Conservation (phyloP, 2,888 invertebrate species). For the Chaetogeoica ovagalla region DNA sequence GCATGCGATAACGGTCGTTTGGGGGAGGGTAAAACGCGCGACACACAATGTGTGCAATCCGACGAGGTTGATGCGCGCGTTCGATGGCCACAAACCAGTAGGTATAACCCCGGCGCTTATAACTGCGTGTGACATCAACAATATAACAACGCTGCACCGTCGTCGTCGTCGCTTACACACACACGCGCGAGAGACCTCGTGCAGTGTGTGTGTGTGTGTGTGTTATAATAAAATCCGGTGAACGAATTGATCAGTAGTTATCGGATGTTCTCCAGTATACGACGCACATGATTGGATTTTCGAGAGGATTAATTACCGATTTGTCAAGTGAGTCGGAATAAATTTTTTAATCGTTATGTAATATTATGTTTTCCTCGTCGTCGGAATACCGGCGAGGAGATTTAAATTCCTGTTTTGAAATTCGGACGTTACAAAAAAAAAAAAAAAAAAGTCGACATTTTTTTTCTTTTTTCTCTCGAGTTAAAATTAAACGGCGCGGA, state of each 20-base stretch:
- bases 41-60: neutral
- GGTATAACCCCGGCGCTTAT: conserved; percentile 18
- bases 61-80: conserved; percentile 45
- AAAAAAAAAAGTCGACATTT: too few species aligned
- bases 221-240: conserved; percentile 17
- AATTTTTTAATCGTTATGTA: neutral
- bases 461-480: too few species aligned
- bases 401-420: too few species aligned
- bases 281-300: conserved; percentile 26
- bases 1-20: conserved; percentile 15
- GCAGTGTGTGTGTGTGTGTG: too few species aligned
- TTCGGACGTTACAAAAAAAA: too few species aligned
- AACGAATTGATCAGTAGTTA: conserved; percentile 1
- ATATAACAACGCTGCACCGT: neutral
- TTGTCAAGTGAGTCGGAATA: conserved; percentile 30
- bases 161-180: too few species aligned
- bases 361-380: too few species aligned
- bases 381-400: too few species aligned
- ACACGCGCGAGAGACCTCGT: conserved; percentile 11
- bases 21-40: conserved; percentile 12
- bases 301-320: conserved; percentile 17
- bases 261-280: conserved; percentile 32
- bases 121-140: conserved; percentile 40
- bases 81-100: conserved; percentile 49
- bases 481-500: neutral